Percentiles rank a stretch among this genome's conserved stretches.
Conservation (phyloP, 1,140 invertebrate species). For the Cydia amplana region DNA sequence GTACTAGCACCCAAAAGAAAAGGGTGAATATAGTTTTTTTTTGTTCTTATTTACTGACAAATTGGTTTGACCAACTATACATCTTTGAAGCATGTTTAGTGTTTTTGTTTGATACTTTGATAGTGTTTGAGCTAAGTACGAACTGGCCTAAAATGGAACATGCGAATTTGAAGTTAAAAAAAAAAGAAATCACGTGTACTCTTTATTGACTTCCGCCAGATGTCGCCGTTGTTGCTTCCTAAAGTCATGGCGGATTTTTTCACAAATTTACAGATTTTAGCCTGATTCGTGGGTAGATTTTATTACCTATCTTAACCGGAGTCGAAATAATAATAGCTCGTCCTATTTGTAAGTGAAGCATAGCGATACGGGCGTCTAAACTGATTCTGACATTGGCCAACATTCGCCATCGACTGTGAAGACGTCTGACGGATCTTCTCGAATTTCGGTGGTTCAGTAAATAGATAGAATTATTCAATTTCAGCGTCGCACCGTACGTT, state of each 20-base stretch:
- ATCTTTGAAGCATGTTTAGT: not conserved
- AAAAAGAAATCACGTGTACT: conserved; percentile 72
- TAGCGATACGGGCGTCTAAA: conserved; percentile 52
- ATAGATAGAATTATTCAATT: conserved; percentile 58
- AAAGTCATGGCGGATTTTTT: conserved; percentile 77
- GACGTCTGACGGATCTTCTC: conserved; percentile 61
- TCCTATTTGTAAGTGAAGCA: conserved; percentile 55
- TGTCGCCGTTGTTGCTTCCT: conserved; percentile 64
- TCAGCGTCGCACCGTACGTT: conserved; percentile 56
- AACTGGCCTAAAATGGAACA: conserved; percentile 64
- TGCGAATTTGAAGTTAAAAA: conserved; percentile 62
- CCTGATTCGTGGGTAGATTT: conserved; percentile 73
- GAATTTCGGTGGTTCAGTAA: conserved; percentile 60
- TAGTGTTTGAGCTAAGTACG: not conserved
- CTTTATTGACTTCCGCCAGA: conserved; percentile 57
- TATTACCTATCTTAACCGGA: conserved; percentile 56
- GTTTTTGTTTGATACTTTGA: not conserved
- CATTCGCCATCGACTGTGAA: conserved; percentile 36
- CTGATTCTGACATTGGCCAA: conserved; percentile 34
- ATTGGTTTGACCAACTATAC: too few species aligned
- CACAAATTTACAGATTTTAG: conserved; percentile 65
- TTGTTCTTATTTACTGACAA: too few species aligned
- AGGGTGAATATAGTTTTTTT: too few species aligned
- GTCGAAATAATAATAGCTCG: conserved; percentile 63
- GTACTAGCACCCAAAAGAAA: too few species aligned